Base-by-base conservation (phyloP, 2,113 vertebrate genomes). In the Hyaena hyaena region DNA sequence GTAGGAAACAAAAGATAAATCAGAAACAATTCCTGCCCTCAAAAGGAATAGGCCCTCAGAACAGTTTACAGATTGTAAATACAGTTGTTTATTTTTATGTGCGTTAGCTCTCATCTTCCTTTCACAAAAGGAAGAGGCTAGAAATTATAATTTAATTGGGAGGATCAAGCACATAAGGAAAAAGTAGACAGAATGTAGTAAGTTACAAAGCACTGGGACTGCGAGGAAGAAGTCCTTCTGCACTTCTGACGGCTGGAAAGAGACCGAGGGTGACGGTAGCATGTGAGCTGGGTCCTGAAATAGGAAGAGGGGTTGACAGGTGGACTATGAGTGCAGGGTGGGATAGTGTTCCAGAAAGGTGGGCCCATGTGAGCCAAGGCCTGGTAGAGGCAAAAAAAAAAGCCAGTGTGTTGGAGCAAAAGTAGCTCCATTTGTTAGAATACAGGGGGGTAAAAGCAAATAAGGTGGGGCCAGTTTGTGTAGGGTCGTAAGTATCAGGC, bases 401-500 rank as follows among this genome's bases (percentile, higher is more conserved):
- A 28, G 17, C 79, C 48, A 23, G 28, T 24, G 11, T 55, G 4
- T 83, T 86, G 79, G 68, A 85, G 43, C 55, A 76, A 58, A 95
- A 76, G 9, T 58, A 28, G 39, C 69, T 95, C 58, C 35, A 3
- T 87, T 95, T 95, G 74, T 87, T 88, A 58, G 66, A 91, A 69
- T 66, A 48, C 71, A 50, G 76, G 58, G 2, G 23, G 86, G 61
- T 33, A 61, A 77, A 83, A 92, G 71, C 58, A 74, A 77, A 3
- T 82, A 88, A 61, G 55, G 81, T 58, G 43, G 39, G 39, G 55
- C 86, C 5, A 77, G 55, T 93, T 90, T 79, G 73, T 86, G 24
- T 24, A 69, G 77, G 65, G 21, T 85, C 93, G 96, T 93, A 95
- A 83, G 69, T 93, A 73, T 50, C 94, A 95, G 85, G 88, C 66